A percentile compares a stretch with the other conserved stretches of the same genome.
Conservation (phyloP, 2,888 invertebrate genomes). For the Hoplodrina ambigua region DNA sequence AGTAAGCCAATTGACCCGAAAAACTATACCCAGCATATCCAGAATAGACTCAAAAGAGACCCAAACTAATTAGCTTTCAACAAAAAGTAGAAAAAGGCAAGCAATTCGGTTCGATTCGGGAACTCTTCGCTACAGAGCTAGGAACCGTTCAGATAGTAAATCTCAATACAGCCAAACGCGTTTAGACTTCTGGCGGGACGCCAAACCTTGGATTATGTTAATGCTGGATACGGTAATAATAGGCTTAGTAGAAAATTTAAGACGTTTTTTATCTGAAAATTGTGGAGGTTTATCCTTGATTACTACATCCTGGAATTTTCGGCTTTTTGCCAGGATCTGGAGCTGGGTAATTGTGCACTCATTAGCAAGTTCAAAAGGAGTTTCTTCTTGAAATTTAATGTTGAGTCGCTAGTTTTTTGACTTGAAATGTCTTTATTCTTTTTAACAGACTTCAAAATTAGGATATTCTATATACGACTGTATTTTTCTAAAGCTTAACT, state of each 20-base stretch:
- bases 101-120: conserved; percentile 60
- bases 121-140: conserved; percentile 57
- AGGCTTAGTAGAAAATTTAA: conserved; percentile 55
- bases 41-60: conserved; percentile 45
- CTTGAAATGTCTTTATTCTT: too few relatives aligned
- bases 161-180: conserved; percentile 80
- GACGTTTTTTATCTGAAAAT: conserved; percentile 34
- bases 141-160: conserved; percentile 76
- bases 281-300: conserved; percentile 55
- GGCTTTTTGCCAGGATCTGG: conserved; percentile 28
- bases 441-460: background rate
- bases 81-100: conserved; percentile 44
- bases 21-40: conserved; percentile 25
- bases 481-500: too few relatives aligned
- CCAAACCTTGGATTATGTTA: conserved; percentile 64
- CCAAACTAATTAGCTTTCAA: conserved; percentile 57
- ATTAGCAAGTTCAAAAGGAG: conserved; percentile 29
- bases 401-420: background rate
- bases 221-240: conserved; percentile 62
- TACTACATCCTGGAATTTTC: conserved; percentile 46
- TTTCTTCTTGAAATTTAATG: conserved; percentile 19
- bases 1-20: conserved; percentile 39
- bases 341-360: conserved; percentile 27
- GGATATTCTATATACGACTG: too few relatives aligned
- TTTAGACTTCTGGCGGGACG: conserved; percentile 72